Evolutionary conservation across 2,888 invertebrate genomes (phyloP).

Genomic region (Pristionchus entomophagus): DNA sequence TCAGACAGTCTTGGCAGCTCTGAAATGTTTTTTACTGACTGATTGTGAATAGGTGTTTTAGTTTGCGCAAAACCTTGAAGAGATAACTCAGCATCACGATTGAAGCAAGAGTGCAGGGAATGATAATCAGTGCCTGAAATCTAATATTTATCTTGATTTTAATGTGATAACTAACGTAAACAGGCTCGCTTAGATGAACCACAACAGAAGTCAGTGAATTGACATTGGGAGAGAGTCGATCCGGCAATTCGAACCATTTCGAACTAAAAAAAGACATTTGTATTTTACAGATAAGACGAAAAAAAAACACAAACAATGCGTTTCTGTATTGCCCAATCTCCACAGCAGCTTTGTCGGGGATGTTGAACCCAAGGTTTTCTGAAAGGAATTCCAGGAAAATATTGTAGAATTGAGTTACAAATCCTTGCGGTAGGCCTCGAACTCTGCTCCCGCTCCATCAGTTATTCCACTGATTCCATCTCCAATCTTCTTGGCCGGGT

Average conservation of each 20-base stretch:
- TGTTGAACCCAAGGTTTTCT: constrained; percentile 21
- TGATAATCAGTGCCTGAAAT: not conserved
- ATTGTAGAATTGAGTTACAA: not conserved
- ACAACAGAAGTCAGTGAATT: not conserved
- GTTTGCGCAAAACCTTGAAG: not conserved
- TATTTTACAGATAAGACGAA: not conserved
- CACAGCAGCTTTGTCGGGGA: not conserved
- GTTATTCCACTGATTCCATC: constrained; percentile 23
- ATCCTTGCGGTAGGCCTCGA: constrained; percentile 19
- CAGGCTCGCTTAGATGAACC: constrained; percentile 4
- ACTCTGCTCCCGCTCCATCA: not conserved
- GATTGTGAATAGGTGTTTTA: too few relatives aligned
- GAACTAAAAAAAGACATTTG: not conserved
- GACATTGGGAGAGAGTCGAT: not conserved
- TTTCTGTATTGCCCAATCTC: not conserved
- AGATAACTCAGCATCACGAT: constrained; percentile 10
- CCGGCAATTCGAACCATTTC: constrained; percentile 22
- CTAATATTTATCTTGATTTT: not conserved
- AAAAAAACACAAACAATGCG: not conserved
- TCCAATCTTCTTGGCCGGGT: not conserved
- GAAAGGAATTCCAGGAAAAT: not conserved
- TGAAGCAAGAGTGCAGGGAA: not conserved
- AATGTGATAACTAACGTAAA: not conserved
- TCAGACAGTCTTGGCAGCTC: not conserved
- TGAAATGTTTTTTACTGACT: too few relatives aligned